These are phyloP conservation scores for Byasa hedistus DNA, from an alignment of 2,888 invertebrate genomes.

Conservation along the genomic window DNA sequence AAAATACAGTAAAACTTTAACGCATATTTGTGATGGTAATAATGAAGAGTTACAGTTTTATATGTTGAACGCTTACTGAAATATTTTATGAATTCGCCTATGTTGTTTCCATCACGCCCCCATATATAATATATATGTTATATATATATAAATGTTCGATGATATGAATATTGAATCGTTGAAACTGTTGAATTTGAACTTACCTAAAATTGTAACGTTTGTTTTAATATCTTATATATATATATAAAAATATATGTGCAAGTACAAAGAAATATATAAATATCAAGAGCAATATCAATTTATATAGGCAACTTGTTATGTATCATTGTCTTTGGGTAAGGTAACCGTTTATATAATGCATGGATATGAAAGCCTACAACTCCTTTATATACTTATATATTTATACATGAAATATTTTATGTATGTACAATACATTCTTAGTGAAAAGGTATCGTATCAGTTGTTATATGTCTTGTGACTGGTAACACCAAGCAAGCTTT, in stretches of 20 bases:
- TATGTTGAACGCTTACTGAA: too few relatives aligned
- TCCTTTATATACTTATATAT: slow-evolving; percentile 16
- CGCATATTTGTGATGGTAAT: too few relatives aligned
- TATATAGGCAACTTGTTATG: slow-evolving; percentile 22
- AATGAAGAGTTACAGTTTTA: too few relatives aligned
- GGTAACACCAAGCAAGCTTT: slow-evolving; percentile 24
- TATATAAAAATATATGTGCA: background rate
- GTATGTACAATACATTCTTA: slow-evolving; percentile 19
- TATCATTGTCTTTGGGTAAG: slow-evolving; percentile 7
- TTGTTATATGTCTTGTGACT: background rate
- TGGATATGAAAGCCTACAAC: slow-evolving; percentile 6
- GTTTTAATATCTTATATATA: slow-evolving; percentile 19
- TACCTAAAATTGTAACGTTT: slow-evolving; percentile 30
- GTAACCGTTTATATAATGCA: slow-evolving; percentile 6
- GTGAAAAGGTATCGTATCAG: slow-evolving; percentile 6
- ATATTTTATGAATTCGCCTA: too few relatives aligned
- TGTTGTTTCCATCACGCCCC: too few relatives aligned
- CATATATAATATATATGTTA: too few relatives aligned
- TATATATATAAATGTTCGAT: too few relatives aligned
- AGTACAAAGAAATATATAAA: slow-evolving; percentile 25
- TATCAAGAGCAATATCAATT: slow-evolving; percentile 27
- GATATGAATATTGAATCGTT: slow-evolving; percentile 27
- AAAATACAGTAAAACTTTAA: too few relatives aligned
- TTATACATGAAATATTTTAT: slow-evolving; percentile 6
- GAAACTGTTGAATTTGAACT: slow-evolving; percentile 19